phyloP scores from a whole-genome alignment of 2,797 vertebrate genomes.

The Phoxinus dragarum region DNA sequence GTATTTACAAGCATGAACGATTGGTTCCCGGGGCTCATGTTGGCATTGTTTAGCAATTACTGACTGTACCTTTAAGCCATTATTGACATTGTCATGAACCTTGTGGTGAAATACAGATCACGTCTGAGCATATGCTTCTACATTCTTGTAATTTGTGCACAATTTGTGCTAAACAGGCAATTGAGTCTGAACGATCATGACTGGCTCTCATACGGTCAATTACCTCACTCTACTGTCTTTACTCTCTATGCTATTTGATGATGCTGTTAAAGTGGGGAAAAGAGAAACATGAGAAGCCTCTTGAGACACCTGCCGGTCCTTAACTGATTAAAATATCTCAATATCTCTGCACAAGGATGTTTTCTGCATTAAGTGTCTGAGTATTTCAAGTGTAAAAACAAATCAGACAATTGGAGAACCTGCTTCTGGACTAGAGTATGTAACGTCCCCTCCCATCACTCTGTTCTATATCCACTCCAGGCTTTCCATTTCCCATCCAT shows the following conservation, averaged over 20 bases:
- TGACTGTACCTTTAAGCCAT: constrained; percentile 8
- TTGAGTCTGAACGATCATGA: constrained; percentile 1
- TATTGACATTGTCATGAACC: constrained; percentile 38
- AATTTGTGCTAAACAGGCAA: constrained; percentile 40
- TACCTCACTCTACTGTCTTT: constrained; percentile 37
- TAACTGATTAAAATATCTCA: constrained; percentile 8
- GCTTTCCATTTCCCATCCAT: background rate
- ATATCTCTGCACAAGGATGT: background rate
- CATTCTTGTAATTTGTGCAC: background rate
- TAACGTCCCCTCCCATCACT: background rate
- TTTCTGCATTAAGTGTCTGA: background rate
- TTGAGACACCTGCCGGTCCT: constrained; percentile 38
- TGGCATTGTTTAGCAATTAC: constrained; percentile 35
- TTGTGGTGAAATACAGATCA: constrained; percentile 23
- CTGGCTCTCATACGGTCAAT: constrained; percentile 29
- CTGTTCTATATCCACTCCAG: background rate
- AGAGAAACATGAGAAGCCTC: constrained; percentile 2
- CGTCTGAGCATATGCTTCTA: constrained; percentile 4
- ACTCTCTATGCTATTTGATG: constrained; percentile 26
- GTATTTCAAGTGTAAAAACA: constrained; percentile 31
- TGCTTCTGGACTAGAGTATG: background rate
- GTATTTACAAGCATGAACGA: constrained; percentile 34
- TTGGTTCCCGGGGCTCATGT: constrained; percentile 26
- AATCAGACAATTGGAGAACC: background rate
- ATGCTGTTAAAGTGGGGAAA: constrained; percentile 29